Conservation (phyloP, 1,140 invertebrate species). For the Eubasilissa regina region DNA sequence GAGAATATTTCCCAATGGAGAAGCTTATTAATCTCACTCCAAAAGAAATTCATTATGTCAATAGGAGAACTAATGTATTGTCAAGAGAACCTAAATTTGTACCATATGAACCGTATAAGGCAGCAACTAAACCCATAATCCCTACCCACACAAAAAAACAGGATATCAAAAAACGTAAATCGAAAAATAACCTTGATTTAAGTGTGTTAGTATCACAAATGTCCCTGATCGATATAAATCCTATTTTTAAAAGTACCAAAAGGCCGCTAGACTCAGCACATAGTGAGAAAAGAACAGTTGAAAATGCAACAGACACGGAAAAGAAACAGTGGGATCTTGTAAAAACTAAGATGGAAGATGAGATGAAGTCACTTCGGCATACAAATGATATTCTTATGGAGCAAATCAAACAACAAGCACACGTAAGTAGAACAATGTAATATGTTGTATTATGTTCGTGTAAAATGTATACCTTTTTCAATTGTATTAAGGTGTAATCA, state of each 20-base stretch:
- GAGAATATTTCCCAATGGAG: slow-evolving; percentile 24
- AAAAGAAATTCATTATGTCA: slow-evolving; percentile 56
- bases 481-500: no score
- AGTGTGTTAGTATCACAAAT: slow-evolving; percentile 80
- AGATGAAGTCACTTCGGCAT: slow-evolving; percentile 63
- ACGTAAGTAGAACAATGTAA: slow-evolving; percentile 64
- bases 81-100: slow-evolving; percentile 87
- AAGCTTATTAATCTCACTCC: slow-evolving; percentile 55
- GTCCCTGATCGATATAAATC: slow-evolving; percentile 75
- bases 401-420: slow-evolving; percentile 71
- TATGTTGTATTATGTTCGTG: no score
- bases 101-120: slow-evolving; percentile 91
- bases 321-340: slow-evolving; percentile 59
- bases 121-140: slow-evolving; percentile 85
- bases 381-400: slow-evolving; percentile 69
- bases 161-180: slow-evolving; percentile 66
- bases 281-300: slow-evolving; percentile 59
- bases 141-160: slow-evolving; percentile 69
- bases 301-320: slow-evolving; percentile 57
- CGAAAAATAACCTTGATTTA: slow-evolving; percentile 80
- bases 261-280: slow-evolving; percentile 73
- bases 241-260: slow-evolving; percentile 67
- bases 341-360: slow-evolving; percentile 65
- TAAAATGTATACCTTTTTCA: no score
- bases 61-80: slow-evolving; percentile 50